phyloP scores from a whole-genome alignment of 2,888 invertebrate species.

The Iselma pallidipennis region DNA sequence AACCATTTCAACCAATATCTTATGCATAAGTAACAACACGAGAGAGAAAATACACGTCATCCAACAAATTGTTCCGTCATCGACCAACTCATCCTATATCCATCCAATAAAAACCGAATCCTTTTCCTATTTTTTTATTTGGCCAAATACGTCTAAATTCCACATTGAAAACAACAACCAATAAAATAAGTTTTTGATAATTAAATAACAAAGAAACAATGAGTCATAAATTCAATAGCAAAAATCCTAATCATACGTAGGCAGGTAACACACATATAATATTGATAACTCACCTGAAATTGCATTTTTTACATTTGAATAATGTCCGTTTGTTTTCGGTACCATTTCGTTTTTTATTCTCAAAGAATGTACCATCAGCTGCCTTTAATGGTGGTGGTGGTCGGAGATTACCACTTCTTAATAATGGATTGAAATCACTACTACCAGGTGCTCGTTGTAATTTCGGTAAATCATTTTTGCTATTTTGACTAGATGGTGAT shows the following conservation, averaged over 20 bases:
- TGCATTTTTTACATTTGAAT: constrained; percentile 91
- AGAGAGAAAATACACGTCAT: too few species aligned
- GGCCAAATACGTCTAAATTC: too few species aligned
- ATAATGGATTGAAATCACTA: constrained; percentile 43
- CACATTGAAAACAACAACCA: background rate
- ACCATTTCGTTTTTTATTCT: constrained; percentile 56
- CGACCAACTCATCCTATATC: too few species aligned
- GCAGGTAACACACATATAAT: background rate
- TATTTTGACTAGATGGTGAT: constrained; percentile 18
- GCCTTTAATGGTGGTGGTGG: constrained; percentile 65
- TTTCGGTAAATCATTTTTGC: constrained; percentile 43
- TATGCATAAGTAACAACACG: too few species aligned
- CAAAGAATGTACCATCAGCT: constrained; percentile 59
- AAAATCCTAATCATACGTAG: background rate
- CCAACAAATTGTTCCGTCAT: too few species aligned
- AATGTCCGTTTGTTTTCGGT: constrained; percentile 70
- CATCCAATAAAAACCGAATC: too few species aligned
- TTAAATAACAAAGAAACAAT: too few species aligned
- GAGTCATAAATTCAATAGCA: too few species aligned
- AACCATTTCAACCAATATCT: too few species aligned
- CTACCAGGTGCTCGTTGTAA: constrained; percentile 37
- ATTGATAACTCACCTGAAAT: constrained; percentile 69
- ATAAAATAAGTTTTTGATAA: background rate
- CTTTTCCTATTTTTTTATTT: too few species aligned
- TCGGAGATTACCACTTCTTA: constrained; percentile 43